Evolutionary conservation across 1,140 invertebrate genomes (phyloP).

Genomic region (Dicyema japonicum): DNA sequence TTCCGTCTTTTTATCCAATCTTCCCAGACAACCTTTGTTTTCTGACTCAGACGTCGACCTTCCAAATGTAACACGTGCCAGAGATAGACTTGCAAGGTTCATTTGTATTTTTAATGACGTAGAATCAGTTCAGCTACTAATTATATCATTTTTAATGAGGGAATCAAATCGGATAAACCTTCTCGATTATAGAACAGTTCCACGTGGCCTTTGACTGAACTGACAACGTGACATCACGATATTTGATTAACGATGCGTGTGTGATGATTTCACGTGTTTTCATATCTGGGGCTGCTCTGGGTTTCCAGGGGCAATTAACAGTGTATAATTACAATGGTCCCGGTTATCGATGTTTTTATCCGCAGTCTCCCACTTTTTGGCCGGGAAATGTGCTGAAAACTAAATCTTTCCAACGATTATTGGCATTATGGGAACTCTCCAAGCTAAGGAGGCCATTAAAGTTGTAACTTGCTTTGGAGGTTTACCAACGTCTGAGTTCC

Average conservation of each 20-base stretch:
- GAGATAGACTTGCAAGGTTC: slow-evolving; percentile 21
- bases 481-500: slow-evolving; percentile 14
- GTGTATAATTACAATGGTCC: slow-evolving; percentile 45
- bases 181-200: slow-evolving; percentile 37
- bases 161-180: slow-evolving; percentile 39
- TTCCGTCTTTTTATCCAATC: slow-evolving; percentile 52
- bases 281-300: slow-evolving; percentile 61
- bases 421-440: slow-evolving; percentile 24
- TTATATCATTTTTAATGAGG: slow-evolving; percentile 32
- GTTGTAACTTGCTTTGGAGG: slow-evolving; percentile 32
- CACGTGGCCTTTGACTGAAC: slow-evolving; percentile 66
- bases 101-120: slow-evolving; percentile 14
- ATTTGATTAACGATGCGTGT: slow-evolving; percentile 63
- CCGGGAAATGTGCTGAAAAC: slow-evolving; percentile 72
- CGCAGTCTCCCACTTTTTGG: slow-evolving; percentile 55
- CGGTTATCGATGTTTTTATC: slow-evolving; percentile 66
- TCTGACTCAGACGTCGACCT: slow-evolving; percentile 30
- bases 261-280: slow-evolving; percentile 34
- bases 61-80: slow-evolving; percentile 34
- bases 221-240: slow-evolving; percentile 68
- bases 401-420: slow-evolving; percentile 57
- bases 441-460: slow-evolving; percentile 72
- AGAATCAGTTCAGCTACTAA: slow-evolving; percentile 38
- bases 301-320: slow-evolving; percentile 65
- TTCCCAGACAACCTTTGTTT: slow-evolving; percentile 70